Base-by-base conservation (phyloP, 64 coral and sea anemone species). In the Pachyseris speciosa region DNA sequence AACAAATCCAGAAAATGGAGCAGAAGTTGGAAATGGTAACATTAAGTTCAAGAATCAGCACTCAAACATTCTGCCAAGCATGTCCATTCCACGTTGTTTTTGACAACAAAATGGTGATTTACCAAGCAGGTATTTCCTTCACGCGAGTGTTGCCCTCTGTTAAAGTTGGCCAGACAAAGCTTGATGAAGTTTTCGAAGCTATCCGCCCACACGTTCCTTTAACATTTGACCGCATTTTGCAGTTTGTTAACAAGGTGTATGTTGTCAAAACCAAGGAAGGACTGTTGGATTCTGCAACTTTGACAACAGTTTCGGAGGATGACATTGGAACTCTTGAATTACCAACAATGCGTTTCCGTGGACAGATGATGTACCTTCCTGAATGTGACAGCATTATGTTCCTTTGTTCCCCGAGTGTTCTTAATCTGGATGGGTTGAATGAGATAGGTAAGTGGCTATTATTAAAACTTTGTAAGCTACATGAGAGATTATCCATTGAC, bases 351-450 rank as follows among this genome's bases (percentile, higher is more conserved):
- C 64, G 97, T 41, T 98, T 95, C 83, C 80, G 81, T 86, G 96
- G 97, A 19, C 97, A 99, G 67, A 99, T 99, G 97, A 49, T 99
- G 22, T 95, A 99, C 65, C 80, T 99, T 72, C 94, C 94, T 43
- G 97, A 99, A 74, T 88, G 84, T 69, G 94, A 99, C 34, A 95
- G 93, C 44, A 87, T 99, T 47, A 73, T 95, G 60, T 99, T 93
- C 69, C 94, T 99, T 1, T 94, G 93, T 31, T 93, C 97, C 10
- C 97, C 97, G 72, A 99, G 94, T 92, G 97, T 99, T 71, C 84
- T 99, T 11, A 99, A 99, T 86, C 68, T 99, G 7, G 97, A 99
- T 93, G 97, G 97, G 24, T 86, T 99, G 7, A 99, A 99, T 93
- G 97, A 99, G 74, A 95, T 95, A 93, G 97, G 97, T 99, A 37